phyloP scores from a whole-genome alignment of 2,888 invertebrate species.

The Parnassius glacialis region DNA sequence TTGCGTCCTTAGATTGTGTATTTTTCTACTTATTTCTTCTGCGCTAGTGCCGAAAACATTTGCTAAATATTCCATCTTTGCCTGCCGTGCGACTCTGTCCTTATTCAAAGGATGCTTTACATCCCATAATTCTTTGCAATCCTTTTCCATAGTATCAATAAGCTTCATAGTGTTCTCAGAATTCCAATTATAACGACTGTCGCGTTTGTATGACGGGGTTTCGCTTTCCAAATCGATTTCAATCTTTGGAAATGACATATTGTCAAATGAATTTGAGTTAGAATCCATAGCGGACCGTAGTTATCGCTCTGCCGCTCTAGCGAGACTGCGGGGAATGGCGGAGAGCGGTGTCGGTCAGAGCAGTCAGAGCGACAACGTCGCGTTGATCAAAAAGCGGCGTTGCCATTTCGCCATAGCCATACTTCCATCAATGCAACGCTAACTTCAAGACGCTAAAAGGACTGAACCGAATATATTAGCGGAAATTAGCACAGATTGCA shows the following conservation, averaged over 20 bases:
- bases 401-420: constrained; percentile 35
- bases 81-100: constrained; percentile 51
- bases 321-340: constrained; percentile 64
- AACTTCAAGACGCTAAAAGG: constrained; percentile 48
- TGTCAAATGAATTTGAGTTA: constrained; percentile 56
- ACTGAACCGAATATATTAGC: constrained; percentile 53
- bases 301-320: constrained; percentile 65
- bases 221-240: constrained; percentile 59
- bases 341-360: constrained; percentile 56
- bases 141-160: constrained; percentile 58
- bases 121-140: constrained; percentile 69
- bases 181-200: constrained; percentile 51
- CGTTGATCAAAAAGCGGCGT: constrained; percentile 38
- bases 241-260: constrained; percentile 53
- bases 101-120: constrained; percentile 55
- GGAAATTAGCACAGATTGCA: constrained; percentile 48
- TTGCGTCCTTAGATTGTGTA: constrained; percentile 70
- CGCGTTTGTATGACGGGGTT: constrained; percentile 37
- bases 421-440: constrained; percentile 38
- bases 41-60: constrained; percentile 56
- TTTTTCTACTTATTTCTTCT: constrained; percentile 66
- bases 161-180: constrained; percentile 61
- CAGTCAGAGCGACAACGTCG: constrained; percentile 63
- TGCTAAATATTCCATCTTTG: constrained; percentile 60
- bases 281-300: constrained; percentile 56